These are phyloP conservation scores for Acanthiza pusilla DNA, from an alignment of 2,797 vertebrate genomes.

Conservation along the genomic window DNA sequence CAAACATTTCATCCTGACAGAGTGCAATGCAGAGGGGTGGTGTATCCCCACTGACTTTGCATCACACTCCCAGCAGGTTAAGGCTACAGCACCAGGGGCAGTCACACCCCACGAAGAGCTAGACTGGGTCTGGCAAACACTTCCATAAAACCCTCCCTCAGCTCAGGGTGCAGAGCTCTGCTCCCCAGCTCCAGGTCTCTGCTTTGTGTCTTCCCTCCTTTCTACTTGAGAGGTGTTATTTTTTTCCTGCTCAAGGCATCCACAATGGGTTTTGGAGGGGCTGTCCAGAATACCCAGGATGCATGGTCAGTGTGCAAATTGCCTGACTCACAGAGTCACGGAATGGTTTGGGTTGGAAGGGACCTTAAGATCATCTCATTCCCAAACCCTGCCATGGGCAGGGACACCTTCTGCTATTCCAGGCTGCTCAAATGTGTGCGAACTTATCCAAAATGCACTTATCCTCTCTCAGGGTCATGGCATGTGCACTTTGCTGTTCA, in stretches of 20 bases:
- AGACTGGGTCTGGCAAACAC: background rate
- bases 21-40: background rate
- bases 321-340: background rate
- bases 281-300: background rate
- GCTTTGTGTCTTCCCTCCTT: background rate
- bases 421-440: background rate
- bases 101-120: background rate
- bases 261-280: background rate
- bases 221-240: background rate
- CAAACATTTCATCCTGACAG: background rate
- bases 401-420: background rate
- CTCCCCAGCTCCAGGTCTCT: rapidly evolving
- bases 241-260: background rate
- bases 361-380: background rate
- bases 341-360: background rate
- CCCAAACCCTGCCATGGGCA: background rate
- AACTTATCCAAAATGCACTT: background rate
- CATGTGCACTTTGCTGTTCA: rapidly evolving
- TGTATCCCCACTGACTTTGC: rapidly evolving
- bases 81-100: background rate
- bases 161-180: background rate
- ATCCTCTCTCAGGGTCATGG: background rate
- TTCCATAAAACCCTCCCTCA: background rate
- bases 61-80: background rate
- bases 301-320: background rate